Evolutionary conservation across 2,113 vertebrate species (phyloP), one percentile per base, ranked within the genome.

Genomic region (Polypterus bichir): DNA sequence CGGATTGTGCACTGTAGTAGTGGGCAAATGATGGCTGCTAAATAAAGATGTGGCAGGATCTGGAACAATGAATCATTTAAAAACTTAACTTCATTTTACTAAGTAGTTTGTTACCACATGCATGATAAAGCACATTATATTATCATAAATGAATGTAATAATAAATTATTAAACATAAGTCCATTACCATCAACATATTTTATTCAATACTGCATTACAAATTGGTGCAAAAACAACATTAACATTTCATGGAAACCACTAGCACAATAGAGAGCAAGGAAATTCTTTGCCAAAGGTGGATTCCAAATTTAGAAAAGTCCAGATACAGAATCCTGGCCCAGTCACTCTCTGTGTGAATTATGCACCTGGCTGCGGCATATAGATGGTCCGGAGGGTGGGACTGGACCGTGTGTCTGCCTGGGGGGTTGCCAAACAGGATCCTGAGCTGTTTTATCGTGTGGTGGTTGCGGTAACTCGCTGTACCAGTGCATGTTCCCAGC

Each of bases 111-210:
- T 81, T 81, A 77, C 74, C 68, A 74, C 74, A 68, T 52, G 70
- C 65, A 73, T 71, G 72, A 78, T 79, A 27, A 27, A 27, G 76
- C 75, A 79, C 69, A 78, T 80, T 82, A 77, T 80, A 80, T 81
- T 75, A 76, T 73, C 53, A 49, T 74, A 77, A 74, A 76, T 79
- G 76, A 85, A 83, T 76, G 76, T 75, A 81, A 71, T 77, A 73
- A 81, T 87, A 77, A 83, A 84, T 86, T 83, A 85, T 86, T 82
- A 78, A 86, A 74, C 77, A 76, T 77, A 78, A 83, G 81, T 81
- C 80, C 76, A 85, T 86, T 85, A 85, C 81, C 76, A 79, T 71
- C 60, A 68, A 63, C 76, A 78, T 84, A 74, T 76, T 83, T 86
- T 83, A 87, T 86, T 86, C 77, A 88, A 83, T 78, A 78, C 66